These are phyloP conservation scores for Gnatocerus cornutus DNA, from an alignment of 2,888 invertebrate species.

Conservation along the genomic window DNA sequence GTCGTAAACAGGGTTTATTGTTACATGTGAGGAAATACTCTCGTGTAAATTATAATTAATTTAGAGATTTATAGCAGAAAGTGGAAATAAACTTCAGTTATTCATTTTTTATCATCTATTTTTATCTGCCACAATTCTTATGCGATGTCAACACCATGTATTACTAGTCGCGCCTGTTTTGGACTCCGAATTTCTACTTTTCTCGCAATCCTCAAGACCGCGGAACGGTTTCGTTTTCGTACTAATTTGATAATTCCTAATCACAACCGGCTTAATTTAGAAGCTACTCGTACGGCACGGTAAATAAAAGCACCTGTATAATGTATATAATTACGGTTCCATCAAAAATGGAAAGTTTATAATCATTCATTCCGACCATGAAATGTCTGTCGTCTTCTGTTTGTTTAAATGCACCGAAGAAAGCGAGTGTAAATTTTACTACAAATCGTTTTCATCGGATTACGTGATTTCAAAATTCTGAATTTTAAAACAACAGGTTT, in stretches of 20 bases:
- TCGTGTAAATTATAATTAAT: no score
- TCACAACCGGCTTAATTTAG: constrained; percentile 13
- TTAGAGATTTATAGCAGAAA: no score
- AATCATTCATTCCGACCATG: constrained; percentile 26
- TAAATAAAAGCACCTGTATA: constrained; percentile 28
- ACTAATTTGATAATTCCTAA: constrained; percentile 31
- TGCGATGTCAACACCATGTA: no score
- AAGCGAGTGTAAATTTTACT: constrained; percentile 17
- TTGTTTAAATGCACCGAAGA: constrained; percentile 20
- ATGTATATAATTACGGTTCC: constrained; percentile 44
- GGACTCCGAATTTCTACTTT: constrained; percentile 25
- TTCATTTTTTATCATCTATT: no score
- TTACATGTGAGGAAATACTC: no score
- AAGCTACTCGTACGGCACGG: constrained; percentile 30
- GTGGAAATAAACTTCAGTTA: no score
- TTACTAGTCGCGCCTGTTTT: not conserved
- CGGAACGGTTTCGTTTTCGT: constrained; percentile 41
- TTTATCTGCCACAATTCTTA: no score
- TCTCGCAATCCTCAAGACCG: constrained; percentile 32
- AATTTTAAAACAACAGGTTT: constrained; percentile 28
- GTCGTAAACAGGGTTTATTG: no score
- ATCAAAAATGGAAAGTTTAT: constrained; percentile 47
- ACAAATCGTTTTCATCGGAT: constrained; percentile 20
- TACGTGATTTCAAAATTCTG: constrained; percentile 31
- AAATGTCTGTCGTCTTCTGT: constrained; percentile 27